Conservation (phyloP, 2,797 vertebrate species). For the Centroberyx gerrardi region DNA sequence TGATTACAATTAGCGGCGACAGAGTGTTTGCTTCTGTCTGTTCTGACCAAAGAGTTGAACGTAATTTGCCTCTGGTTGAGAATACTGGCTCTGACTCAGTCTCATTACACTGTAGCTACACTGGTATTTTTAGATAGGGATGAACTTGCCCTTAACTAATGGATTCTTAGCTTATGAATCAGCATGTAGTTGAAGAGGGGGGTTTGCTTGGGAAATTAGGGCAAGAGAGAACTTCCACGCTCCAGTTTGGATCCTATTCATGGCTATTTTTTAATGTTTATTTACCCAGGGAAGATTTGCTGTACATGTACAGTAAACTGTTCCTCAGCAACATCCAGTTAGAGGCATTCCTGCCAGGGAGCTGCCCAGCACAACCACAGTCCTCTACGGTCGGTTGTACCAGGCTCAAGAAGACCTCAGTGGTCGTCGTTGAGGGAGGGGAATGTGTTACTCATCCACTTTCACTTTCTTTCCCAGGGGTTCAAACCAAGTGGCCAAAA, state of each 20-base stretch:
- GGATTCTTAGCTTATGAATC: constrained; percentile 59
- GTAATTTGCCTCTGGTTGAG: constrained; percentile 57
- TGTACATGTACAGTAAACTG: not conserved
- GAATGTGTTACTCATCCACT: too few relatives aligned
- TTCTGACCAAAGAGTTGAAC: constrained; percentile 63
- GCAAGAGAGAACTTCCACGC: constrained; percentile 14
- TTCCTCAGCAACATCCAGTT: not conserved
- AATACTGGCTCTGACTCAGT: constrained; percentile 50
- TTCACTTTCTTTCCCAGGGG: not conserved
- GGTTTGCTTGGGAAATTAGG: constrained; percentile 54
- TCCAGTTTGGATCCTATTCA: constrained; percentile 19
- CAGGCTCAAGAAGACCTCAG: not conserved
- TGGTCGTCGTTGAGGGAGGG: not conserved
- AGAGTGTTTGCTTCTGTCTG: constrained; percentile 63
- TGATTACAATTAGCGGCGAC: constrained; percentile 72
- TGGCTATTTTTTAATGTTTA: not conserved
- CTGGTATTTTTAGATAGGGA: constrained; percentile 55
- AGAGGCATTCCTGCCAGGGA: not conserved
- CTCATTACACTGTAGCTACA: constrained; percentile 48
- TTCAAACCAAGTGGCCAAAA: not conserved
- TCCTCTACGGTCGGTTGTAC: not conserved
- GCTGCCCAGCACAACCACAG: not conserved
- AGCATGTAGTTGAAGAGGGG: constrained; percentile 38
- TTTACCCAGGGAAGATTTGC: not conserved
- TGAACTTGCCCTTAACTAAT: constrained; percentile 53